Base-by-base conservation (phyloP, 2,888 invertebrate genomes). In the Mesorhabditis spiculigera region DNA sequence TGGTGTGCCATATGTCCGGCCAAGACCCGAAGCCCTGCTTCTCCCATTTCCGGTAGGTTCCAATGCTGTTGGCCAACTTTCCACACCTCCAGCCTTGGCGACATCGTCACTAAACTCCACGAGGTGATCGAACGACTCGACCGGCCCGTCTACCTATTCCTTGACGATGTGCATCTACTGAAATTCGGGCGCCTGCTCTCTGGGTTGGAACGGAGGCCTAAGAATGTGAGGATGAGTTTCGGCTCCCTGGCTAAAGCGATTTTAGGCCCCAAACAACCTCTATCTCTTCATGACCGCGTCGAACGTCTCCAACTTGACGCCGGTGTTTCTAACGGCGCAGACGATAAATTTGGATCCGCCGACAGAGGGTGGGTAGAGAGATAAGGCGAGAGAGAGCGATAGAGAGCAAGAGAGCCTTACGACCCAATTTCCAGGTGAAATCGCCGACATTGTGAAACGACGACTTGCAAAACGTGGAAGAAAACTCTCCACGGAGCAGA, bases 81-180 rank as follows among this genome's bases (percentile, higher is more conserved):
- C 10, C n/a, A 3, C 10, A 63, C 41, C 63, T 4, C n/a, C 8
- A 63, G 10, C 4, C 41, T 28, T 63, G 10, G 63, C 41, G 16
- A 16, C 16, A 10, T 63, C 10, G 10, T 63, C 63, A 63, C n/a
- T 10, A 8, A 72, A 50, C n/a, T 50, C 8, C 58, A 71, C 45
- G 16, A 10, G 13, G 28, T 70, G 10, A 50, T 73, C 13, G 66
- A 71, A 13, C 45, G 71, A 45, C 67, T 80, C 16, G 78, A 80
- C 43, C 75, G 73, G 45, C 82, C 82, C 3, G 66, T 83, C 42
- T 80, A 82, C 66, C 65, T 85, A 4, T 78, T 85, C 62, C 73
- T 85, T n/a, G 85, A 85, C 71, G 85, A 85, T 61, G 73, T 79
- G 5, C 79, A 85, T 72, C 68, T 79, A 65, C 68, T 83, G 13